Evolutionary conservation across 35 echinoderm and acorn worm species (phyloP), one percentile per base, ranked within the genome.

Genomic region (Ophiothrix spiculata): DNA sequence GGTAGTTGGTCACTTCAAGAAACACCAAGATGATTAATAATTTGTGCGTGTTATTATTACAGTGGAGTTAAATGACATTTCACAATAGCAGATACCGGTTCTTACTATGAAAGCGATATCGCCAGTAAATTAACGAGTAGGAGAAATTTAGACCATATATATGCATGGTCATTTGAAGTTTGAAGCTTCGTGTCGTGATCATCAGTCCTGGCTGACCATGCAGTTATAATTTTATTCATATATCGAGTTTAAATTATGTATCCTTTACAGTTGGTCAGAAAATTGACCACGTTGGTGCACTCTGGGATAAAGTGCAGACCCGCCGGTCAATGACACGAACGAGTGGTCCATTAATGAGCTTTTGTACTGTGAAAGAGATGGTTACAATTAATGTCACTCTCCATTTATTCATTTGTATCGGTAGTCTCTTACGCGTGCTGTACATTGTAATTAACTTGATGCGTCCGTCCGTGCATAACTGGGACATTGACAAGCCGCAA

Each of bases 381-480:
- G 60, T 25, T 69, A 69, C 60, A 69, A 69, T 69, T 69, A 69
- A 69, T 69, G 60, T 69, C 60, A 69, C 60, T 69, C 60, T 69
- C 60, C 60, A 69, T 69, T 69, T 69, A 69, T 69, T 69, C 60
- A 69, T 69, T 69, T 69, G 60, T 69, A 69, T 28, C 60, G 16
- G 3, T 69, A 69, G 60, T 12, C 60, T 69, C 60, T 10, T 69
- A n/a, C 60, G 60, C 60, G 60, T 69, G 60, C 60, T 2, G 10
- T 69, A 69, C 60, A 69, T 69, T n/a, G 60, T 69, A 69, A 69
- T 69, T 69, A 69, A 69, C 10, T 28, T n/a, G n/a, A n/a, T n/a
- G n/a, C 4, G 60, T 69, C 16, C 60, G 60, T 69, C 60, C 10
- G 60, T 69, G 60, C 60, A n/a, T 15, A 69, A n/a, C 60, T 2